Conservation (phyloP, 2,888 invertebrate genomes). For the Megamerina dolium region DNA sequence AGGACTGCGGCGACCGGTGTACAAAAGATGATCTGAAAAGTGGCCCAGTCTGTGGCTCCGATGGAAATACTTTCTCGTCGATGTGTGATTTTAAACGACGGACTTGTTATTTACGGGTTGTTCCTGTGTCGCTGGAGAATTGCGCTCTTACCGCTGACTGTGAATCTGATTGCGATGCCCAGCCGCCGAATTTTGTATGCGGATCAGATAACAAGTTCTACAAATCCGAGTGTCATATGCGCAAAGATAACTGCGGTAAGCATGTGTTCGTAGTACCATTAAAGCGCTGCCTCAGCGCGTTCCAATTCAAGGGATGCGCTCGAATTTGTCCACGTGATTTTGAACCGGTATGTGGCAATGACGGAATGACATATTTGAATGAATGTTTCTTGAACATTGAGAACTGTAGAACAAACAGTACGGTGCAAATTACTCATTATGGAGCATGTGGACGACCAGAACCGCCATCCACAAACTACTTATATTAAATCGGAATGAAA, state of each 20-base stretch:
- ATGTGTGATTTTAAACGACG: conserved; percentile 75
- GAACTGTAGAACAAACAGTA: conserved; percentile 73
- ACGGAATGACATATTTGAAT: conserved; percentile 88
- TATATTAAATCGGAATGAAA: conserved; percentile 58
- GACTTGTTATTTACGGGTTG: conserved; percentile 82
- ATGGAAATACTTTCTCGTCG: conserved; percentile 84
- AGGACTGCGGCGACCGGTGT: conserved; percentile 55
- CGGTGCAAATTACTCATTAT: conserved; percentile 71
- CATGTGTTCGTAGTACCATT: conserved; percentile 87
- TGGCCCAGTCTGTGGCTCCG: conserved; percentile 81
- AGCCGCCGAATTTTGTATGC: conserved; percentile 72
- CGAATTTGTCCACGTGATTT: conserved; percentile 80
- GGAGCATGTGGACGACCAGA: conserved; percentile 83
- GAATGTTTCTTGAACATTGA: conserved; percentile 88
- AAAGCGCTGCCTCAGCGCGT: conserved; percentile 77
- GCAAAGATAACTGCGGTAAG: conserved; percentile 83
- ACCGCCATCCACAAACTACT: conserved; percentile 79
- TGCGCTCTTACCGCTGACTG: conserved; percentile 82
- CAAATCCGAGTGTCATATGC: conserved; percentile 86
- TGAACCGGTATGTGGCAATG: conserved; percentile 90
- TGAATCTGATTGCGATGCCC: conserved; percentile 54
- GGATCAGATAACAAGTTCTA: conserved; percentile 88
- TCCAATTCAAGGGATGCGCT: conserved; percentile 80
- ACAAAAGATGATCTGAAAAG: conserved; percentile 55
- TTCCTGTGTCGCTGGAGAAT: conserved; percentile 73